phyloP scores from a whole-genome alignment of 2,888 invertebrate genomes.

The Beris morrisii region DNA sequence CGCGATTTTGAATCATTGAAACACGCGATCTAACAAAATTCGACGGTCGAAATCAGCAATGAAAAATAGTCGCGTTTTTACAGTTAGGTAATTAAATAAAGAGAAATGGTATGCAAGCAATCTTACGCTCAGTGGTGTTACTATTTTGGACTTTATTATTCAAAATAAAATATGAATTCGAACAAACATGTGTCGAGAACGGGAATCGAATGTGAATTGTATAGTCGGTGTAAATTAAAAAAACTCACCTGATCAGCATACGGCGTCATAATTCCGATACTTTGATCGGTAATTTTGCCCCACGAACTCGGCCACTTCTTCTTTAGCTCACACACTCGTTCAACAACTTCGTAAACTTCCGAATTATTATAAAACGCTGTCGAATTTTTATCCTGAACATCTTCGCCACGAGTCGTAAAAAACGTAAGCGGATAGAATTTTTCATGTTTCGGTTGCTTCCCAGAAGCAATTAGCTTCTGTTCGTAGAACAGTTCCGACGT shows the following conservation, averaged over 20 bases:
- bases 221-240: neutral
- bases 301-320: constrained; percentile 74
- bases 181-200: too few species aligned
- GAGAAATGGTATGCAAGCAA: too few species aligned
- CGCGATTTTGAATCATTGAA: too few species aligned
- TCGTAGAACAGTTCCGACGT: constrained; percentile 83
- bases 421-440: constrained; percentile 75
- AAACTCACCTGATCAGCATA: constrained; percentile 74
- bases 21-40: too few species aligned
- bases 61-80: too few species aligned
- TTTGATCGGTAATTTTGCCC: constrained; percentile 74
- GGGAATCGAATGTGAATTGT: neutral
- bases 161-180: too few species aligned
- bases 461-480: constrained; percentile 72
- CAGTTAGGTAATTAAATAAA: too few species aligned
- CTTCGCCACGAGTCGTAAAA: constrained; percentile 77
- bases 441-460: constrained; percentile 70
- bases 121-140: too few species aligned
- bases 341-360: constrained; percentile 79
- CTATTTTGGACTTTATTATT: too few species aligned
- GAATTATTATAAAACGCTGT: constrained; percentile 82
- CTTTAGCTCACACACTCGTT: constrained; percentile 71
- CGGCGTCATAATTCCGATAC: constrained; percentile 83
- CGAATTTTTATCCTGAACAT: constrained; percentile 74
- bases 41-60: too few species aligned